These are phyloP conservation scores for Nansenia antarctica DNA, from an alignment of 2,113 vertebrate species.

Conservation along the genomic window DNA sequence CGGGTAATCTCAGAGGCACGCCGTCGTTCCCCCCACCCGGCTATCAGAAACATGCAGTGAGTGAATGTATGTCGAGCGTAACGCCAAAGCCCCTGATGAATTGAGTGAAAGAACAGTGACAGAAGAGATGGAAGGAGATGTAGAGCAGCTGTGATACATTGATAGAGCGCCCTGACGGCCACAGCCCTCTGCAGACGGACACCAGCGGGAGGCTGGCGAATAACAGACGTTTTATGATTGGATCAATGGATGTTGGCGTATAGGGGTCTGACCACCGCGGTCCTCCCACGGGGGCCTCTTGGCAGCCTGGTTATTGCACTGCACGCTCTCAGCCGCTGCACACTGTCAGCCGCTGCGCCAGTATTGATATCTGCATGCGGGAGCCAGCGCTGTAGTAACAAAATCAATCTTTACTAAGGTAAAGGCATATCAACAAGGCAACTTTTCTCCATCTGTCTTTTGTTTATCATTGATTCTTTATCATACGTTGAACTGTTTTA, in stretches of 20 bases:
- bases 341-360: constrained; percentile 13
- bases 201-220: constrained; percentile 34
- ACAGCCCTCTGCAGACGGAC: constrained; percentile 44
- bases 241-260: constrained; percentile 39
- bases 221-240: constrained; percentile 54
- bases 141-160: constrained; percentile 58
- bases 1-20: constrained; percentile 58
- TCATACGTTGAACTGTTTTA: no score
- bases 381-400: constrained; percentile 5
- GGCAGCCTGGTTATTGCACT: not conserved
- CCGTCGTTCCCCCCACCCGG: constrained; percentile 50
- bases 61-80: constrained; percentile 38
- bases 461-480: not conserved
- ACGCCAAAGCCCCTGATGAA: constrained; percentile 62
- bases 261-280: not conserved
- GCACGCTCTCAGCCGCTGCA: no score
- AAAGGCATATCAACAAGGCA: not conserved
- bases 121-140: constrained; percentile 32
- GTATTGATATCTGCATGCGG: constrained; percentile 20
- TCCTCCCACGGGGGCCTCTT: not conserved
- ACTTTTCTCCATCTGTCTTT: no score
- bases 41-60: constrained; percentile 51
- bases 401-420: no score
- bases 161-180: constrained; percentile 53
- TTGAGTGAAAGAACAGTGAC: constrained; percentile 43